Base-by-base conservation (phyloP, 2,113 vertebrate species). In the Periophthalmus modestus region DNA sequence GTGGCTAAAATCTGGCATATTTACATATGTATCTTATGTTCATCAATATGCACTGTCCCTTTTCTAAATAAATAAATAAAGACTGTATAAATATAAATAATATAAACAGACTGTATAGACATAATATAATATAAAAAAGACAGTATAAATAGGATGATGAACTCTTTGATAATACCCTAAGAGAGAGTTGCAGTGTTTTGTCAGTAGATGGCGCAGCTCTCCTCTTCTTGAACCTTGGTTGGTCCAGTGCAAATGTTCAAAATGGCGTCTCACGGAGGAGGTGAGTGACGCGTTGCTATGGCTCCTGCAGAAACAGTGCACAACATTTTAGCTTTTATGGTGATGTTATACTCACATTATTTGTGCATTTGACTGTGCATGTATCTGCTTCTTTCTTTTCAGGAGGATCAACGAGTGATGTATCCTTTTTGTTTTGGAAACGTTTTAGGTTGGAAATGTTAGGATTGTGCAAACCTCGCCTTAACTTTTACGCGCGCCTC, bases 221-320 rank as follows among this genome's bases (percentile, higher is more conserved):
- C 36, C 19, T 47, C 19, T 7, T 19, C 19, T 0, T 1, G 5
- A 50, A n/a, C 59, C 19, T 1, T 0, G 24, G 61, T 15, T 1
- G 4, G 2, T 13, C 43, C 6, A 9, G 39, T 7, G 52, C 21
- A 6, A 24, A 54, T 19, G 74, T 65, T 72, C 75, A 92, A 92
- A 78, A 92, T 92, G 91, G 89, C 87, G 87, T 43, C 24, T 4
- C 11, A 21, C 13, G 52, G 75, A 74, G 2, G 75, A 79, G 89
- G 90, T 92, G 86, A 59, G 80, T 69, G 10, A 82, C 46, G 74
- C 83, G 92, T 93, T 89, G 84, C 88, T 78, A 90, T 92, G 73
- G 85, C 72, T 76, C 48, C 74, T 74, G 23, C 13, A 83, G 74
- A 77, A 33, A 81, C 70, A 1, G 7, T 14, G 10, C 1, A 46